A percentile compares a stretch with the other conserved stretches of the same genome.
Evolutionary conservation across 1,140 invertebrate genomes (phyloP).

Genomic region (Protaetia brevitarsis): DNA sequence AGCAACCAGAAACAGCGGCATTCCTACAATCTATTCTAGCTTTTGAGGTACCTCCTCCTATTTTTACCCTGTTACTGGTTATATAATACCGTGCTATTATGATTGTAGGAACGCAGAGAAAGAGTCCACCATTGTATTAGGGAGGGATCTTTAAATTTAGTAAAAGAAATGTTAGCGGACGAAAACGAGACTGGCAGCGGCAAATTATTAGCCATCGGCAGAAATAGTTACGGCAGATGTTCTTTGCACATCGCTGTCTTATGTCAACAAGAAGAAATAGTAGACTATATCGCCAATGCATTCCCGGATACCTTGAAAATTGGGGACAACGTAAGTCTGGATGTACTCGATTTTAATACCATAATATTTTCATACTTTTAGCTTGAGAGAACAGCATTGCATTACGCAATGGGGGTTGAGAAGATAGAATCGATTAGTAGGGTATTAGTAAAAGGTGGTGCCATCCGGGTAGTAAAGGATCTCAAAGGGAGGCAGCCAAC

Average conservation of each 20-base stretch:
- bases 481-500: conserved; percentile 83
- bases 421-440: conserved; percentile 75
- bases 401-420: conserved; percentile 87
- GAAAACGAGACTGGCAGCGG: conserved; percentile 57
- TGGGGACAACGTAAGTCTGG: conserved; percentile 82
- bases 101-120: conserved; percentile 66
- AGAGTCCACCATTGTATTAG: conserved; percentile 72
- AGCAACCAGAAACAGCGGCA: conserved; percentile 61
- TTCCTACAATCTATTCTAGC: conserved; percentile 65
- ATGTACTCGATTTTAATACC: neutral
- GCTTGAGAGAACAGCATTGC: conserved; percentile 80
- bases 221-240: conserved; percentile 68
- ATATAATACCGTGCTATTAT: neutral
- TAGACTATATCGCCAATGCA: conserved; percentile 66
- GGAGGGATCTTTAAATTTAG: conserved; percentile 58
- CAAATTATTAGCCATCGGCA: conserved; percentile 67
- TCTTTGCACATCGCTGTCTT: conserved; percentile 80
- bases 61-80: too few species aligned
- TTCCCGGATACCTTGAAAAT: conserved; percentile 71
- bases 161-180: conserved; percentile 59
- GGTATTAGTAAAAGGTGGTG: conserved; percentile 76
- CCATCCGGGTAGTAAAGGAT: conserved; percentile 78
- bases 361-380: conserved; percentile 48
- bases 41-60: conserved; percentile 65
- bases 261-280: conserved; percentile 73